Evolutionary conservation across 1,140 invertebrate genomes (phyloP).

Genomic region (Apis laboriosa): DNA sequence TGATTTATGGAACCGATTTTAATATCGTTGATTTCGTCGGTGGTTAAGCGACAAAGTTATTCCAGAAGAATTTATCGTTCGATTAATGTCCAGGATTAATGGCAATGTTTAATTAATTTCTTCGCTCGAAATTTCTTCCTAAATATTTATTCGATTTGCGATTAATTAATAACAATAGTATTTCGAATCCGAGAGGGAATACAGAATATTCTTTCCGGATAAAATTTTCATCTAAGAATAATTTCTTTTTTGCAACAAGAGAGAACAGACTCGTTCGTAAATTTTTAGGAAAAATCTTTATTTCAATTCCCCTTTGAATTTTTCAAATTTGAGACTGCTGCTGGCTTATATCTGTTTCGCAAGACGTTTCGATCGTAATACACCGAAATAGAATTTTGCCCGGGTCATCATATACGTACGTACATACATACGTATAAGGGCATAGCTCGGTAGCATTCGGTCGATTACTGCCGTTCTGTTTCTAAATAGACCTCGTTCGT

Average conservation of each 20-base stretch:
- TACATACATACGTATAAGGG: rapidly evolving
- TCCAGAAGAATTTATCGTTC: background rate
- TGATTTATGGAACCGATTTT: background rate
- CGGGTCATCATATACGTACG: background rate
- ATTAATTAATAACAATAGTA: too few species aligned
- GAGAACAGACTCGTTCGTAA: too few species aligned
- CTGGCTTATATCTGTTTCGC: background rate
- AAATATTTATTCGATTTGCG: background rate
- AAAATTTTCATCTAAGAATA: too few species aligned
- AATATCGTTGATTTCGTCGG: background rate
- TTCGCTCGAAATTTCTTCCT: background rate
- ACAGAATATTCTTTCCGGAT: too few species aligned
- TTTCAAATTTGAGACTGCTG: too few species aligned
- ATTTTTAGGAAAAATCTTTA: too few species aligned
- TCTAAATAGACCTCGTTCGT: constrained; percentile 10
- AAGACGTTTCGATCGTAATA: background rate
- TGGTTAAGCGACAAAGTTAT: background rate
- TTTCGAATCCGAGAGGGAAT: too few species aligned
- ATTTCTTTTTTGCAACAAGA: too few species aligned
- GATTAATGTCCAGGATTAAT: too few species aligned
- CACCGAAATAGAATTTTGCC: background rate
- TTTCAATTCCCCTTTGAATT: too few species aligned
- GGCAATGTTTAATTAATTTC: background rate
- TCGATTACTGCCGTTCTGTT: background rate
- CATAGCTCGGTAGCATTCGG: background rate